These are phyloP conservation scores for Drosophila lacicola DNA, from an alignment of 2,888 invertebrate genomes.

Conservation along the genomic window DNA sequence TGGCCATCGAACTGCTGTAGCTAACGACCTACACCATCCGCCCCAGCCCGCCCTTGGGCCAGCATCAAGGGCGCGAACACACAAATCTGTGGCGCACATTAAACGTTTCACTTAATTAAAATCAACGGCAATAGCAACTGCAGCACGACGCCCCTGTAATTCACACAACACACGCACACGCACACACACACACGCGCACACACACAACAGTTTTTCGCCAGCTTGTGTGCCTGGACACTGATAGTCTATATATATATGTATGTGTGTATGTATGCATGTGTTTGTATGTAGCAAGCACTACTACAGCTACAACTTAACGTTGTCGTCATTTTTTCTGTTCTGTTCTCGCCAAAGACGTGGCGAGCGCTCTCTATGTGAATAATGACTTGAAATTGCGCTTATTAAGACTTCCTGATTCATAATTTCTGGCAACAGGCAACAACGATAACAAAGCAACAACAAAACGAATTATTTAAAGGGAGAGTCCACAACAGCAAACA, in stretches of 20 bases:
- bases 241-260: constrained; percentile 5
- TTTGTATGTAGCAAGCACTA: constrained; percentile 12
- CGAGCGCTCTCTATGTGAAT: constrained; percentile 58
- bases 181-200: not conserved
- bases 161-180: not conserved
- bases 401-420: constrained; percentile 82
- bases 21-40: too few relatives aligned
- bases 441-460: constrained; percentile 12
- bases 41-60: constrained; percentile 13
- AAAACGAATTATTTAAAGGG: constrained; percentile 30
- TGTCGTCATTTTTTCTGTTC: constrained; percentile 8
- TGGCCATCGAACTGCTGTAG: not conserved
- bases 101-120: constrained; percentile 75
- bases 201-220: constrained; percentile 5
- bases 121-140: constrained; percentile 58
- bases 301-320: constrained; percentile 14
- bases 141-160: constrained; percentile 62
- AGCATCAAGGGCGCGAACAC: constrained; percentile 62
- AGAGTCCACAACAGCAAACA: constrained; percentile 12
- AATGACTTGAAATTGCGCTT: constrained; percentile 80
- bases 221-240: constrained; percentile 18
- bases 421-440: constrained; percentile 66
- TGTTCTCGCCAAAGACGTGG: constrained; percentile 39
- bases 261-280: constrained; percentile 1
- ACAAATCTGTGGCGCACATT: constrained; percentile 73